Evolutionary conservation across 2,113 vertebrate genomes (phyloP), one percentile per base, ranked within the genome.

Genomic region (Columba janthina): DNA sequence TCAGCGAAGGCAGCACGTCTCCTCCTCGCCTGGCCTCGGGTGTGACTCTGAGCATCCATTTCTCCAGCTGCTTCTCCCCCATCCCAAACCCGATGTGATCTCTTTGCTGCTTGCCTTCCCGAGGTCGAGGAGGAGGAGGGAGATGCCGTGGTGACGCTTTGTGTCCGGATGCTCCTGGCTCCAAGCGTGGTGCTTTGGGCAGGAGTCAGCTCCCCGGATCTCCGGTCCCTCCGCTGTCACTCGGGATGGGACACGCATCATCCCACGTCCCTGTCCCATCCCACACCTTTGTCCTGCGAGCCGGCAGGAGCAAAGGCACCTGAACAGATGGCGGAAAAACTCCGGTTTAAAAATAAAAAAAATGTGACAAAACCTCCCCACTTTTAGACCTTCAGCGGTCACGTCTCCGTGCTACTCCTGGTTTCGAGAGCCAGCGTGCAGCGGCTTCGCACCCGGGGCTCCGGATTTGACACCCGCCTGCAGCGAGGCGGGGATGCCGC

Each of bases 381-480:
- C 28, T 26, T 60, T 51, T 10, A 9, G 44, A 2, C 48, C 83
- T 44, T 0, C 1, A 20, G 57, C 65, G 26, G 54, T 2, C 2
- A 5, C 0, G 14, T 29, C 61, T 50, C 72, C 0, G 3, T 2
- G 11, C 2, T 6, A 4, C 9, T 6, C 24, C 44, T 38, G 67
- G 19, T 36, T 71, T 66, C 0, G 4, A 69, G 56, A 87, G 15
- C 19, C 40, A 24, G 42, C 4, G 2, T 11, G 79, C 32, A 1
- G 82, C 0, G 0, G 62, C 80, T 85, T 77, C 8, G 10, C 77
- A 69, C 28, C 7, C 2, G 0, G 6, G 36, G 53, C 87, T 87
- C 76, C 12, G 18, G 85, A 77, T 89, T n/a, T 91, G 77, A 56
- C 89, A 81, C 46, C 79, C 5, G 14, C 65, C 65, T 56, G 71